phyloP scores from a whole-genome alignment of 2,888 invertebrate genomes.

The Cosmia trapezina region DNA sequence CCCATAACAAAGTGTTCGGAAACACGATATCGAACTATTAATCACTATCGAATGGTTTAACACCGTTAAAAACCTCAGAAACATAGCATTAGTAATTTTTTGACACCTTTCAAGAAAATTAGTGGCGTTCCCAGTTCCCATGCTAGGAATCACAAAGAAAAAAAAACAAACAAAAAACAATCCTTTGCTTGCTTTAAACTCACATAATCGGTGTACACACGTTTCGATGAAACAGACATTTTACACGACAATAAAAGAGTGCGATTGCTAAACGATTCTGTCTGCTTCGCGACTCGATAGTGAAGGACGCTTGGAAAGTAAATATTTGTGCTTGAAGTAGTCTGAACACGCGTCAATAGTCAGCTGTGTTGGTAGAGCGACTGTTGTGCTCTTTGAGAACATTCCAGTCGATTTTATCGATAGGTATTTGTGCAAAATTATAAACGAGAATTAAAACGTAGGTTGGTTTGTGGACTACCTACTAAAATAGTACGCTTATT shows the following conservation, averaged over 20 bases:
- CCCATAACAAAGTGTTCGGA: too few relatives aligned
- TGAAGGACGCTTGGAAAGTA: conserved; percentile 16
- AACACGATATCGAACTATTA: too few relatives aligned
- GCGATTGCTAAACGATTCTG: conserved; percentile 19
- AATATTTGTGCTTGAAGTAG: conserved; percentile 32
- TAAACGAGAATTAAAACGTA: neutral
- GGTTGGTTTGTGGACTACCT: too few relatives aligned
- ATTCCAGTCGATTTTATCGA: neutral
- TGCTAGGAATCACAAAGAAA: neutral
- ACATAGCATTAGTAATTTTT: neutral
- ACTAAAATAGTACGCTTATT: neutral
- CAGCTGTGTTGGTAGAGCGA: conserved; percentile 14
- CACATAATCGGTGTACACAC: neutral
- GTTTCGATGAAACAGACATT: neutral
- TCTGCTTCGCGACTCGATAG: conserved; percentile 18
- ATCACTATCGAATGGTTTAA: too few relatives aligned
- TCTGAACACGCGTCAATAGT: conserved; percentile 9
- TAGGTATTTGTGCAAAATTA: neutral
- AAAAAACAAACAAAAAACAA: too few relatives aligned
- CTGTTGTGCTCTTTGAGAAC: conserved; percentile 2
- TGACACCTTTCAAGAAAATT: neutral
- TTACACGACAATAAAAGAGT: conserved; percentile 4
- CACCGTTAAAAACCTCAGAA: too few relatives aligned
- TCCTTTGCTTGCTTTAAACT: neutral
- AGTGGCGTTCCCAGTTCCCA: too few relatives aligned